Evolutionary conservation across 2,888 invertebrate genomes (phyloP), one percentile per base, ranked within the genome.

Genomic region (Orchestes rusci): DNA sequence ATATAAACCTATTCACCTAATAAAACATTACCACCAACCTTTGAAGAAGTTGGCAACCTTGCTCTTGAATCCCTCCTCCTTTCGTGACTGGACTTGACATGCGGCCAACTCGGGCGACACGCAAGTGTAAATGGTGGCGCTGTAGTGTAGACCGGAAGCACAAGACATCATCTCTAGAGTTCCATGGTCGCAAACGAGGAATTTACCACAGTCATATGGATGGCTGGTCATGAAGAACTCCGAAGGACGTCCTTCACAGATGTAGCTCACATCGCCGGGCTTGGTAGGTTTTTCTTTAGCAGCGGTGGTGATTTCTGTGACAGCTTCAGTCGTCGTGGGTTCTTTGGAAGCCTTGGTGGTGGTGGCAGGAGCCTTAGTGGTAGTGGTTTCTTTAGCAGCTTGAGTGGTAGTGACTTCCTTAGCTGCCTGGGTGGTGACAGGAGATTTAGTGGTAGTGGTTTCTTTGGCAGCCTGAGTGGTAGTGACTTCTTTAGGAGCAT

Each of bases 91-190:
- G 34, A 50, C 20, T 10, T 44, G 27, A 40, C 54, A 55, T 8
- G 46, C 48, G 4, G 50, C 50, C 12, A 36, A 13, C 20, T 30
- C 19, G 2, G 51, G 51, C 33, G 42, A 39, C 33, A 53, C 53
- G 32, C 56, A 56, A 2, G 49, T 52, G 23, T 47, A 48, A 3
- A 51, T 29, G 3, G 30, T 31, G 2, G 51, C 42, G 34, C 49
- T 51, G 17, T 54, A 56, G 42, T 53, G 43, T 2, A 42, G 19
- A 7, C 38, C 46, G 7, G 33, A 12, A 1, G 52, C 35, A 39
- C 56, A 56, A 10, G 40, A 48, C 50, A 52, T 47, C 10, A 53
- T 50, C 34, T 47, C 53, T 27, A 51, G 49, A 33, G 52, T 51
- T 32, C 45, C 52, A 28, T 47, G 45, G 39, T 47, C 45, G 19